phyloP scores from a whole-genome alignment of 2,888 invertebrate species.

The Phengaris alcon region DNA sequence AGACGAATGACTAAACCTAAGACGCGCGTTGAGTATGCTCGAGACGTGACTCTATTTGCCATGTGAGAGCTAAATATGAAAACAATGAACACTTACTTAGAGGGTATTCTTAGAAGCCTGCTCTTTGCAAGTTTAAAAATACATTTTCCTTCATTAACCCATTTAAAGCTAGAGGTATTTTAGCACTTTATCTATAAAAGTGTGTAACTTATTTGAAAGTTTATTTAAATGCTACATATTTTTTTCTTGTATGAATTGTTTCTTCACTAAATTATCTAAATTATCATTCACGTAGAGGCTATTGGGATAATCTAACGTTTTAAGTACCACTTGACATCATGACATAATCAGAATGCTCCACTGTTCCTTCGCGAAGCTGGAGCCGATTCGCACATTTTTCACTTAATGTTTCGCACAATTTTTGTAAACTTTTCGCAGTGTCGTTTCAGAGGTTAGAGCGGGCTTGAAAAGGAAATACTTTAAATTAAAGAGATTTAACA shows the following conservation, averaged over 20 bases:
- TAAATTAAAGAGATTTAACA: background rate
- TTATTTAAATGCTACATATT: background rate
- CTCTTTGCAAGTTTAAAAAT: background rate
- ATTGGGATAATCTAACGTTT: too few relatives aligned
- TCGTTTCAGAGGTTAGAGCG: too few relatives aligned
- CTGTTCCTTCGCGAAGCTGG: too few relatives aligned
- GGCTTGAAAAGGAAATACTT: too few relatives aligned
- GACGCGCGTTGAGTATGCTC: slow-evolving; percentile 8
- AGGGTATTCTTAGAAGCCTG: background rate
- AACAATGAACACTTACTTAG: slow-evolving; percentile 23
- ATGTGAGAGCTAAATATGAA: slow-evolving; percentile 21
- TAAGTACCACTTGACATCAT: too few relatives aligned
- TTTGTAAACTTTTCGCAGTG: too few relatives aligned
- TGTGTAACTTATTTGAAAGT: background rate
- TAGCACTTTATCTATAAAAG: background rate
- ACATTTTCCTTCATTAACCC: background rate
- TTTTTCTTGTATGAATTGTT: too few relatives aligned
- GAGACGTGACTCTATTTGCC: slow-evolving; percentile 1
- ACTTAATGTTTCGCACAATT: too few relatives aligned
- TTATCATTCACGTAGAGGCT: too few relatives aligned
- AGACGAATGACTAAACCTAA: slow-evolving; percentile 10
- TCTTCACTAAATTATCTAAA: too few relatives aligned
- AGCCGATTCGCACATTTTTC: too few relatives aligned
- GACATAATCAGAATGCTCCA: too few relatives aligned
- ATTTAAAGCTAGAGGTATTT: background rate